phyloP scores from a whole-genome alignment of 1,140 invertebrate genomes.

The Cydia splendana region DNA sequence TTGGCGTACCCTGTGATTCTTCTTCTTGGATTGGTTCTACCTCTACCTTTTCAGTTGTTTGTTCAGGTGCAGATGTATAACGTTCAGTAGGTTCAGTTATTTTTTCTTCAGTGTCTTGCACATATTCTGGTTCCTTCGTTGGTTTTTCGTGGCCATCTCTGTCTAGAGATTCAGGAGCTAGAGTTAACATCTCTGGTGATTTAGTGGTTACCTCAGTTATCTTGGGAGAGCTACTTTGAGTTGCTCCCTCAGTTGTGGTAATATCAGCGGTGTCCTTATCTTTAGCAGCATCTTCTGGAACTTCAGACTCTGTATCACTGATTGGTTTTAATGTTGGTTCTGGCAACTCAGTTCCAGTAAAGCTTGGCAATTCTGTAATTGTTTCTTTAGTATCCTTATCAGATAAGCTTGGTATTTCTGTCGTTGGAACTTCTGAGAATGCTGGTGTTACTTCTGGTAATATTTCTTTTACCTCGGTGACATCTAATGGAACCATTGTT shows the following conservation, averaged over 20 bases:
- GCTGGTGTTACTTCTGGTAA: neutral
- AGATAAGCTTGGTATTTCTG: constrained; percentile 27
- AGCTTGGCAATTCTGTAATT: constrained; percentile 36
- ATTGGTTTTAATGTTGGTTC: constrained; percentile 31
- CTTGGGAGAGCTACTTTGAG: neutral
- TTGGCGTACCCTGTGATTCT: neutral
- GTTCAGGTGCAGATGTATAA: neutral
- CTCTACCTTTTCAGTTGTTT: neutral
- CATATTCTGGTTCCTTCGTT: constrained; percentile 25
- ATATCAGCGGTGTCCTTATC: neutral
- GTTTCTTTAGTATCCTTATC: constrained; percentile 37
- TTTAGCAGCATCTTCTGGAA: neutral
- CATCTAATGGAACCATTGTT: neutral
- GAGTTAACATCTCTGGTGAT: constrained; percentile 1
- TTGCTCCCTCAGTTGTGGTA: neutral
- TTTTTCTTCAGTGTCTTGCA: neutral
- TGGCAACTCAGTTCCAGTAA: neutral
- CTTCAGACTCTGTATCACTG: neutral
- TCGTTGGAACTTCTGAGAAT: neutral
- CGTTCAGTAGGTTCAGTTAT: neutral
- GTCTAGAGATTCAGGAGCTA: neutral
- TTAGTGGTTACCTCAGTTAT: neutral
- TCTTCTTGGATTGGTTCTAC: constrained; percentile 12
- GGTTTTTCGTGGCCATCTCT: constrained; percentile 1
- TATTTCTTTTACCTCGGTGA: neutral